These are phyloP conservation scores for Aspidiotus rigidus DNA, from an alignment of 2,888 invertebrate species.

Conservation along the genomic window DNA sequence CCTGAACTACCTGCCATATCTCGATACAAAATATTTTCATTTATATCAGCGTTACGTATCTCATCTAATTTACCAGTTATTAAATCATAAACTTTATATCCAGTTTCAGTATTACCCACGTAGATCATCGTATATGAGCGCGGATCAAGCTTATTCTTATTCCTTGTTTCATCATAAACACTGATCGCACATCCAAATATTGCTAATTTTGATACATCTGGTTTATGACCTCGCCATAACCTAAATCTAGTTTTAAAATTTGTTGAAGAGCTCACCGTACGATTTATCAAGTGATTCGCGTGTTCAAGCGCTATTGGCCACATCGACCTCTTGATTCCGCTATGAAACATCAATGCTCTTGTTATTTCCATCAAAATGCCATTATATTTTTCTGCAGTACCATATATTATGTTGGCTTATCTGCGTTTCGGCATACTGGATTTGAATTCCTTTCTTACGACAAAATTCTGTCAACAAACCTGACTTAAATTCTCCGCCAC, in stretches of 20 bases:
- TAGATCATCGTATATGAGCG: not conserved
- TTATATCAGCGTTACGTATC: not conserved
- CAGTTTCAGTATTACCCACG: not conserved
- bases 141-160: not conserved
- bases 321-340: not conserved
- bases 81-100: not conserved
- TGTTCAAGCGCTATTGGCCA: not conserved
- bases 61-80: not conserved
- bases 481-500: not conserved
- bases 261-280: not conserved
- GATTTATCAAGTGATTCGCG: not conserved
- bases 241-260: not conserved
- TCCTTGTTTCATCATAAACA: not conserved
- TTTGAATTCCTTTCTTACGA: not conserved
- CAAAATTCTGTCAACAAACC: not conserved
- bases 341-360: not conserved
- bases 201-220: not conserved
- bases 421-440: not conserved
- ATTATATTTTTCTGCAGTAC: not conserved
- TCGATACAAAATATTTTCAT: too few relatives aligned
- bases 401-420: not conserved
- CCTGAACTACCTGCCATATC: too few relatives aligned
- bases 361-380: not conserved
- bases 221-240: not conserved
- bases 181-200: not conserved